phyloP scores from a whole-genome alignment of 2,888 invertebrate genomes.

The Eupithecia subumbrata region DNA sequence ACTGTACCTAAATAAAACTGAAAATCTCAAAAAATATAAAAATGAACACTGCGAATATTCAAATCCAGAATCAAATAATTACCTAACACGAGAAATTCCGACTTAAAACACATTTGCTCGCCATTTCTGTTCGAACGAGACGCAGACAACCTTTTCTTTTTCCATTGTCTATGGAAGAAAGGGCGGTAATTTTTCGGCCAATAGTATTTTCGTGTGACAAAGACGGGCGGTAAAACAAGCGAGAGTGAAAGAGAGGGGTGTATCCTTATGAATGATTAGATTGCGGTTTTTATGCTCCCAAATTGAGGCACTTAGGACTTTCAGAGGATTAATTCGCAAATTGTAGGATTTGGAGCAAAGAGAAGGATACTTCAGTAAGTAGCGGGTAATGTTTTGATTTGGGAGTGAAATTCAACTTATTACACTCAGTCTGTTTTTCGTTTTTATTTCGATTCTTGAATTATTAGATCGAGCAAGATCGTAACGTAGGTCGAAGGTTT shows the following conservation, averaged over 20 bases:
- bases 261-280: constrained; percentile 40
- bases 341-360: constrained; percentile 31
- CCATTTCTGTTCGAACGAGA: constrained; percentile 49
- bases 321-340: constrained; percentile 40
- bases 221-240: constrained; percentile 24
- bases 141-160: constrained; percentile 35
- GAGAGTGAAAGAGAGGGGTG: constrained; percentile 34
- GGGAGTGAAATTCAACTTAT: constrained; percentile 7
- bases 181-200: constrained; percentile 50
- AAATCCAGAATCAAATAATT: constrained; percentile 46
- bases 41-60: constrained; percentile 31
- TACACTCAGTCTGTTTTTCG: background rate
- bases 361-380: constrained; percentile 31
- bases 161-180: constrained; percentile 47
- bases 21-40: background rate
- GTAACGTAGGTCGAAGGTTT: background rate
- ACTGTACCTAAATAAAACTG: background rate
- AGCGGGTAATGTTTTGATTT: constrained; percentile 33
- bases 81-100: constrained; percentile 45
- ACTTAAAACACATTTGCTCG: constrained; percentile 62
- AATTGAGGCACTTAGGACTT: constrained; percentile 42
- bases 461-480: background rate
- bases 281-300: constrained; percentile 42
- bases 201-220: constrained; percentile 40
- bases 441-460: background rate